Conservation (phyloP, 2,797 vertebrate species). For the Apogon talboti region DNA sequence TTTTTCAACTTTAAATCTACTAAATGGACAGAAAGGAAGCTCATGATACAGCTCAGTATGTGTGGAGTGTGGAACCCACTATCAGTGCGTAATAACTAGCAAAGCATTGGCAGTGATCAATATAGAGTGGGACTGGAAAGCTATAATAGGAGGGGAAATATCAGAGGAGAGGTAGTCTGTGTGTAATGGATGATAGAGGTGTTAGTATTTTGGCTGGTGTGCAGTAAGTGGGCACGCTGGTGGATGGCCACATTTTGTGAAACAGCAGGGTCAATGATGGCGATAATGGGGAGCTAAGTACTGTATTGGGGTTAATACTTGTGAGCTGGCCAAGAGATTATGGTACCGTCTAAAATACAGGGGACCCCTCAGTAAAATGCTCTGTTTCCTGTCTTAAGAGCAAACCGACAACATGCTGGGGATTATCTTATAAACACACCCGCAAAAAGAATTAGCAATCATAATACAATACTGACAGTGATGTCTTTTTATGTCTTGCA, state of each 20-base stretch:
- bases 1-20: background rate
- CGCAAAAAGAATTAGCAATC: background rate
- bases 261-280: conserved; percentile 66
- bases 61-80: conserved; percentile 9
- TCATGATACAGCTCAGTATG: conserved; percentile 12
- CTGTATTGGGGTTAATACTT: conserved; percentile 78
- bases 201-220: conserved; percentile 47
- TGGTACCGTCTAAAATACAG: conserved; percentile 52
- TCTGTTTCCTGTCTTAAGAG: conserved; percentile 18
- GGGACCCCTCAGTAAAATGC: conserved; percentile 38
- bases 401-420: background rate
- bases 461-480: background rate
- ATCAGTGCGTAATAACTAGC: conserved; percentile 50
- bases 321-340: conserved; percentile 69
- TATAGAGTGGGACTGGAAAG: conserved; percentile 59
- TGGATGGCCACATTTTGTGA: conserved; percentile 54
- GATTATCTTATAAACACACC: conserved; percentile 1
- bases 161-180: conserved; percentile 53
- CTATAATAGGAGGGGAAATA: conserved; percentile 66
- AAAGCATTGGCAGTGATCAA: conserved; percentile 55
- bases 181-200: conserved; percentile 69
- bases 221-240: conserved; percentile 61
- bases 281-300: conserved; percentile 70
- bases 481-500: background rate
- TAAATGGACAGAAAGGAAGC: conserved; percentile 3